These are phyloP conservation scores for Tenrec ecaudatus DNA, from an alignment of 2,113 vertebrate species.

Conservation along the genomic window DNA sequence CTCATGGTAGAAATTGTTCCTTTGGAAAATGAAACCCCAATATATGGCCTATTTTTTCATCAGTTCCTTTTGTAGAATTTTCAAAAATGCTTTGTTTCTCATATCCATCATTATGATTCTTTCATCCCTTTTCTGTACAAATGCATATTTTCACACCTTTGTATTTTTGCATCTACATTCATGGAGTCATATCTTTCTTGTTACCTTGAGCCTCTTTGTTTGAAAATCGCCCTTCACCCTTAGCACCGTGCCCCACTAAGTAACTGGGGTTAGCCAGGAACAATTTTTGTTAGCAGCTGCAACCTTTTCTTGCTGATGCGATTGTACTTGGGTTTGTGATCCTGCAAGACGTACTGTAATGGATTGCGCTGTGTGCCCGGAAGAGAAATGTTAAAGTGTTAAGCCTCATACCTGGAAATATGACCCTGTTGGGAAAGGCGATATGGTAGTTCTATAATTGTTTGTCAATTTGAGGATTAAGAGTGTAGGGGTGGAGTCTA, in stretches of 20 bases:
- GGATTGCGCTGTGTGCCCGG: not conserved
- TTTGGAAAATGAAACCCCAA: not conserved
- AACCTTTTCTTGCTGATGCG: too few species aligned
- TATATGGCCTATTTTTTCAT: not conserved
- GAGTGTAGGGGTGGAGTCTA: too few species aligned
- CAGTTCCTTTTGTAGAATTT: not conserved
- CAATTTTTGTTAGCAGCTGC: not conserved
- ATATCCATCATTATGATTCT: not conserved
- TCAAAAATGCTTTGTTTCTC: not conserved
- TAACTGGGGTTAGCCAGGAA: not conserved
- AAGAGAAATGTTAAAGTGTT: too few species aligned
- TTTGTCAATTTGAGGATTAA: too few species aligned
- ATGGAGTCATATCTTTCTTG: not conserved
- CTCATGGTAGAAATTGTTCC: not conserved
- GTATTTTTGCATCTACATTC: too few species aligned
- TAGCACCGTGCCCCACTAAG: not conserved
- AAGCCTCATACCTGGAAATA: too few species aligned
- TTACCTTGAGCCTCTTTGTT: not conserved
- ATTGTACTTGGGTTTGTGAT: not conserved
- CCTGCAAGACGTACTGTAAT: not conserved
- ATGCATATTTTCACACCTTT: fast-evolving
- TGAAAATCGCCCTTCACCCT: not conserved
- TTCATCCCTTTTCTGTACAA: not conserved
- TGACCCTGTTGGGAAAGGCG: too few species aligned
- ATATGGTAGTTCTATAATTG: too few species aligned